Evolutionary conservation across 2,113 vertebrate species (phyloP).

Genomic region (Sus scrofa): T2T-Sscrofa CM000817.6:57434001-57434500

Average conservation of each 20-base stretch:
- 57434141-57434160: not conserved
- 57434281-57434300: conserved; percentile 95
- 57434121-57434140: not conserved
- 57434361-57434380: not conserved
- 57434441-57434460: not conserved
- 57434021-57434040: not conserved
- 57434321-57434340: conserved; percentile 98
- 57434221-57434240: conserved; percentile 97
- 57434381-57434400: not conserved
- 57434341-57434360: not conserved
- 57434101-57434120: not conserved
- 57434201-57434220: conserved; percentile 81
- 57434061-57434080: not conserved
- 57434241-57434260: conserved; percentile 95
- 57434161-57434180: not conserved
- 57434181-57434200: not conserved
- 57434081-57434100: not conserved
- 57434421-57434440: not conserved
- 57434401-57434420: not conserved
- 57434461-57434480: not conserved
- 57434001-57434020: not conserved
- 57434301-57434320: conserved; percentile 95
- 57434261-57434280: conserved; percentile 96
- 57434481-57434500: not conserved
- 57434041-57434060: not conserved